Evolutionary conservation across 2,888 invertebrate genomes (phyloP).

Genomic region (Drosophila incognita): DNA sequence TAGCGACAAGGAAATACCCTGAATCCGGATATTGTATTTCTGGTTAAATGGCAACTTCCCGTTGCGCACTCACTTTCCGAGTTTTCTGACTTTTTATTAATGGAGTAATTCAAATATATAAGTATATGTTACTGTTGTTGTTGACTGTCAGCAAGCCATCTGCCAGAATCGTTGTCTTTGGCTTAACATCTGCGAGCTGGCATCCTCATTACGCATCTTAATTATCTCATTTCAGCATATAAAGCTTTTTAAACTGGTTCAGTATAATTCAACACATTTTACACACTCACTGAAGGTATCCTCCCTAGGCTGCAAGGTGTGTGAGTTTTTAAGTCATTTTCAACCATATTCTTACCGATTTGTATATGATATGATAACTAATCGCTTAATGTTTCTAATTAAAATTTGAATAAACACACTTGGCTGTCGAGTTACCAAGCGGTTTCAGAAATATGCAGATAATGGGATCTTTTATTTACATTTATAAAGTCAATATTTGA

Average conservation of each 20-base stretch:
- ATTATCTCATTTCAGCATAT: constrained; percentile 54
- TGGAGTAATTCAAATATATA: constrained; percentile 58
- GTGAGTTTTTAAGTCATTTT: background rate
- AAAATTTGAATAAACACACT: background rate
- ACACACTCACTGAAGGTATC: background rate
- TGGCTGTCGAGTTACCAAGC: background rate
- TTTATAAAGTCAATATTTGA: background rate
- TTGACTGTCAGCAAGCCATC: constrained; percentile 11
- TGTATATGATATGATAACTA: background rate
- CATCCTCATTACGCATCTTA: constrained; percentile 53
- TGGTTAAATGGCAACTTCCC: background rate
- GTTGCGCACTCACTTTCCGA: background rate
- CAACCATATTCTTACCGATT: background rate
- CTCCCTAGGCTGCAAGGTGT: no score
- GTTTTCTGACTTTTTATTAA: constrained; percentile 46
- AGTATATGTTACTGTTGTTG: constrained; percentile 26
- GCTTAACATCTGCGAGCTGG: constrained; percentile 16
- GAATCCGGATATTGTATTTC: no score
- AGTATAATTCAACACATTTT: background rate
- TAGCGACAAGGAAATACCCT: background rate
- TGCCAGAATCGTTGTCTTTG: constrained; percentile 1
- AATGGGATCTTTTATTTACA: no score
- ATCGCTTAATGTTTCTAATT: background rate
- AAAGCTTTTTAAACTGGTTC: constrained; percentile 17
- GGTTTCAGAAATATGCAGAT: background rate